These are phyloP conservation scores for Caenorhabditis remanei DNA, from an alignment of 1,140 invertebrate species.

Conservation along the genomic window DNA sequence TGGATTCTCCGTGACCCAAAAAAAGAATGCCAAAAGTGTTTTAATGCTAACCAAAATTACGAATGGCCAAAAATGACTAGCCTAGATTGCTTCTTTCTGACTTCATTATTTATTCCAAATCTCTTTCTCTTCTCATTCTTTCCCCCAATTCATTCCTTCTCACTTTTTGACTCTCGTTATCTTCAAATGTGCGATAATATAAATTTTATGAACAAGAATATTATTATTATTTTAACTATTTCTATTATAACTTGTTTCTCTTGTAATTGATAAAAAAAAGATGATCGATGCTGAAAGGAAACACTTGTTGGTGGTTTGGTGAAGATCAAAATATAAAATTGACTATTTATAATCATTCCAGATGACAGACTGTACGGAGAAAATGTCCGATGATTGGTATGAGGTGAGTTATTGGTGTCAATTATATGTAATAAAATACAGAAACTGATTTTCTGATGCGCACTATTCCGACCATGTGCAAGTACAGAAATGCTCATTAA, in stretches of 20 bases:
- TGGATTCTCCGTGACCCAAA: neutral
- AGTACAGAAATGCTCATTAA: too few relatives aligned
- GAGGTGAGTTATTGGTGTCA: constrained; percentile 17
- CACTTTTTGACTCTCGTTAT: neutral
- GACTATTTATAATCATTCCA: neutral
- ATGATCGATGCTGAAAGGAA: neutral
- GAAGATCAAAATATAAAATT: neutral
- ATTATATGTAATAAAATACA: neutral
- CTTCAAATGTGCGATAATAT: neutral
- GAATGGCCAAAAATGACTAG: constrained; percentile 36
- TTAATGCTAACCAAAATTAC: neutral
- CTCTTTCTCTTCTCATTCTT: neutral
- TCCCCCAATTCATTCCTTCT: neutral
- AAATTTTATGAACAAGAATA: neutral
- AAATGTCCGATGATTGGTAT: constrained; percentile 26
- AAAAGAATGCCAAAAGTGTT: constrained; percentile 17
- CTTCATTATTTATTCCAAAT: neutral
- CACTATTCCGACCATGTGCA: too few relatives aligned
- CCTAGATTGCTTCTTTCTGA: constrained; percentile 8
- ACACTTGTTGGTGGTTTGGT: constrained; percentile 7
- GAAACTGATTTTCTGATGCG: too few relatives aligned
- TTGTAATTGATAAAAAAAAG: neutral
- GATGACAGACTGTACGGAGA: neutral
- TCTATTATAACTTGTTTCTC: too few relatives aligned
- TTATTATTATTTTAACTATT: too few relatives aligned